Evolutionary conservation across 2,113 vertebrate genomes (phyloP).

Genomic region (Mungos mungo): DNA sequence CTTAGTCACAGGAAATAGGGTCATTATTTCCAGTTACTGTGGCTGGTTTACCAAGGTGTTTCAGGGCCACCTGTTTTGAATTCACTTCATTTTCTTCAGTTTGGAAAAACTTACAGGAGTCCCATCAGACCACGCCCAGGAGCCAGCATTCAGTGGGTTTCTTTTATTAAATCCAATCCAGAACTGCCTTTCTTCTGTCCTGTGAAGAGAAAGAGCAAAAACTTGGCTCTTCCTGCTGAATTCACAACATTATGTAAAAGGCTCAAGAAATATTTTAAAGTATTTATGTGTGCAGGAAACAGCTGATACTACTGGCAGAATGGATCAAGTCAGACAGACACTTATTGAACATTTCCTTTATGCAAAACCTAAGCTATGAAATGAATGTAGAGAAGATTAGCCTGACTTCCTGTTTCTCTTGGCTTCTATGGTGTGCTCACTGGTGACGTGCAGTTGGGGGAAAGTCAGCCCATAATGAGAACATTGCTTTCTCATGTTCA

Average conservation of each 20-base stretch:
- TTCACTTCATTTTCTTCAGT: not conserved
- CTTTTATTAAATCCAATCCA: constrained; percentile 97
- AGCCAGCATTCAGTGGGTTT: constrained; percentile 86
- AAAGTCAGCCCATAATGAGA: not conserved
- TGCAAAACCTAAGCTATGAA: not conserved
- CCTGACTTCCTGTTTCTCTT: not conserved
- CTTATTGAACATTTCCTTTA: not conserved
- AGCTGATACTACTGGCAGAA: not conserved
- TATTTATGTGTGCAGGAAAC: not conserved
- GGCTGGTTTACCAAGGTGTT: not conserved
- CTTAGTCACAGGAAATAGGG: not conserved
- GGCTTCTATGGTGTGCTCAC: not conserved
- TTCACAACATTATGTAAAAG: not conserved
- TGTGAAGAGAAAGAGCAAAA: constrained; percentile 72
- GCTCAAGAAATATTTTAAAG: not conserved
- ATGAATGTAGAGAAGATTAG: not conserved
- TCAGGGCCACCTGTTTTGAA: not conserved
- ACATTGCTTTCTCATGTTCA: not conserved
- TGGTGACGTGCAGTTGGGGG: not conserved
- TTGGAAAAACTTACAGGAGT: constrained; percentile 88
- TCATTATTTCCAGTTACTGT: not conserved
- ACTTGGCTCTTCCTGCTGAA: not conserved
- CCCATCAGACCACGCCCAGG: constrained; percentile 95
- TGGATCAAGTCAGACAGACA: not conserved
- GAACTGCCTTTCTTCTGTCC: constrained; percentile 92